Evolutionary conservation across 2,113 vertebrate species (phyloP), one percentile per base, ranked within the genome.

Genomic region (Oreotrochilus melanogaster): DNA sequence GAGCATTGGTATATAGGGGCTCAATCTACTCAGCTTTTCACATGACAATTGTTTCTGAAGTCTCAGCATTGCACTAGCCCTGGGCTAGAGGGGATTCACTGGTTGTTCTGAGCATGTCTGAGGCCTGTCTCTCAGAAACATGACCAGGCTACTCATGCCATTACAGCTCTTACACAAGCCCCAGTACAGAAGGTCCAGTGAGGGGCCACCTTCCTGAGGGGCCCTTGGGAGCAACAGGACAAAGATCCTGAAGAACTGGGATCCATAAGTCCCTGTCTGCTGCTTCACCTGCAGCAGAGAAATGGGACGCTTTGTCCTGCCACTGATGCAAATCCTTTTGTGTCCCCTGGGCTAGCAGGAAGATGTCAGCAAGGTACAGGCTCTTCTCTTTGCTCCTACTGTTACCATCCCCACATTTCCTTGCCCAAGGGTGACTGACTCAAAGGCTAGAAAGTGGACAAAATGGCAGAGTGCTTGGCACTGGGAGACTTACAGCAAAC

Each of bases 131-230:
- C 5, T 14, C 24, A 39, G 33, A 53, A 47, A 24, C 54, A 45
- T 1, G 4, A 1, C 1, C 0, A 2, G 66, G 27, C 54, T 84
- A 50, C 30, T 60, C 3, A 1, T 19, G 18, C n/a, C 76, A 31
- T 11, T 4, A 0, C 18, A 66, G 51, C 8, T 10, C 39, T 72
- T 10, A 7, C 4, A 14, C 7, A 69, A 67, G 23, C 17, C 35
- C 17, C 33, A 30, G n/a, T 45, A 5, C 50, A 31, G 13, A 5
- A 27, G 23, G 25, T 57, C 37, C 37, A 23, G 27, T 2, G 31
- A 57, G n/a, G n/a, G 80, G 11, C 13, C 14, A 27, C 21, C 35
- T 47, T 72, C 71, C 35, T 60, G 61, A 65, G 65, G 21, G 23
- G 2, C 2, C 14, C 24, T 37, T 0, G 0, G 58, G 58, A 93